Evolutionary conservation across 2,113 vertebrate species (phyloP).

Genomic region (Grus americana): DNA sequence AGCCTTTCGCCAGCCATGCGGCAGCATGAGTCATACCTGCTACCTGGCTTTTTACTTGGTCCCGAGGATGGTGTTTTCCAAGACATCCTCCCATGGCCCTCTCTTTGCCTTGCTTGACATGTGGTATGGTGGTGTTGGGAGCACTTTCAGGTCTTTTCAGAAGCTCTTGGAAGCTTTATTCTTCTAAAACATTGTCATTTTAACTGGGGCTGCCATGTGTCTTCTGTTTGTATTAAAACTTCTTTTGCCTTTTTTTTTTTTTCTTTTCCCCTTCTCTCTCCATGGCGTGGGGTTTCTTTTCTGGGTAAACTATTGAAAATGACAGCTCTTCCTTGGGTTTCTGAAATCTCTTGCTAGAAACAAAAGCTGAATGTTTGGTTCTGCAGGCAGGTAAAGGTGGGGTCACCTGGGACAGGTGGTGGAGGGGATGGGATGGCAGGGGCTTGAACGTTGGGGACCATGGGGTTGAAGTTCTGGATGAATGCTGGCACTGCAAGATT

Average conservation of each 20-base stretch:
- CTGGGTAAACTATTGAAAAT: neutral
- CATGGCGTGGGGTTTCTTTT: neutral
- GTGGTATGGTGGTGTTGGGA: neutral
- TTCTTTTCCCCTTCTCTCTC: too few species aligned
- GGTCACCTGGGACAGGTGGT: neutral
- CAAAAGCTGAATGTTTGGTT: neutral
- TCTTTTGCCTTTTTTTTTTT: neutral
- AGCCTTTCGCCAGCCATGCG: neutral
- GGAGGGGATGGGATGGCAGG: neutral
- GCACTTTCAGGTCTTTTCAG: neutral
- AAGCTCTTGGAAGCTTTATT: neutral
- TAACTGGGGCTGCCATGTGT: neutral
- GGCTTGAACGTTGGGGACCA: neutral
- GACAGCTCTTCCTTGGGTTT: neutral
- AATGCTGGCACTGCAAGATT: neutral
- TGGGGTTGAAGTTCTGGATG: neutral
- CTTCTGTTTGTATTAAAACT: neutral
- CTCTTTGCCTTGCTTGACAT: neutral
- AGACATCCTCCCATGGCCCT: neutral
- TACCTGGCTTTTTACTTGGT: neutral
- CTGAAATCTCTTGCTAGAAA: neutral
- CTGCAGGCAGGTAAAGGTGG: neutral
- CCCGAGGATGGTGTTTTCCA: neutral
- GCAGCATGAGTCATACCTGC: neutral
- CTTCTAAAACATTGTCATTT: neutral